Evolutionary conservation across 1,140 invertebrate species (phyloP).

Genomic region (Rhyacophila brunnea): DNA sequence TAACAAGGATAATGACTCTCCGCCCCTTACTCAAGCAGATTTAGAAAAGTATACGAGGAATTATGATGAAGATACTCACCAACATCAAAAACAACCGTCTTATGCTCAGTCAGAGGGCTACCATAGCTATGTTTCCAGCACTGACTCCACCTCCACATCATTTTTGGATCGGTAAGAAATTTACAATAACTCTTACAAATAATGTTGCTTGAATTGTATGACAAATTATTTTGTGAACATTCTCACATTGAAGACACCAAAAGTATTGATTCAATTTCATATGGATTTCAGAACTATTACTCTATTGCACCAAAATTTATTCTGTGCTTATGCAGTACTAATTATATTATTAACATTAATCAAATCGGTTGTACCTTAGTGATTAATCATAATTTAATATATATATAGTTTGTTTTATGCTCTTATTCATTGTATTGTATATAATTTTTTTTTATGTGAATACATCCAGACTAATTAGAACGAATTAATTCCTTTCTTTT

Average conservation of each 20-base stretch:
- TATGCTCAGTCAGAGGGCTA: slow-evolving; percentile 82
- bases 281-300: too few relatives aligned
- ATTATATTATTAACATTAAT: too few relatives aligned
- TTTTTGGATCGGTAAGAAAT: slow-evolving; percentile 69
- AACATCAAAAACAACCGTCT: slow-evolving; percentile 71
- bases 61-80: slow-evolving; percentile 55
- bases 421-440: too few relatives aligned
- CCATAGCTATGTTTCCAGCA: slow-evolving; percentile 78
- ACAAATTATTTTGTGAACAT: background rate
- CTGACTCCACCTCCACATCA: slow-evolving; percentile 75
- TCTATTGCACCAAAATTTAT: too few relatives aligned
- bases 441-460: too few relatives aligned
- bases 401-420: too few relatives aligned
- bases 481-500: too few relatives aligned
- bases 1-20: slow-evolving; percentile 10
- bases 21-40: slow-evolving; percentile 61
- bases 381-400: too few relatives aligned
- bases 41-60: slow-evolving; percentile 69
- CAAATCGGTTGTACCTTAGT: too few relatives aligned
- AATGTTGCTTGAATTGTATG: background rate
- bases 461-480: too few relatives aligned
- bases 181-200: background rate
- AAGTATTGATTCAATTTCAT: background rate
- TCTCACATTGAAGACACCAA: too few relatives aligned
- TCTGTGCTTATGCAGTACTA: too few relatives aligned